A percentile compares a stretch with the other conserved stretches of the same genome.
phyloP scores from a whole-genome alignment of 2,797 vertebrate genomes.

The Agapornis canus region DNA sequence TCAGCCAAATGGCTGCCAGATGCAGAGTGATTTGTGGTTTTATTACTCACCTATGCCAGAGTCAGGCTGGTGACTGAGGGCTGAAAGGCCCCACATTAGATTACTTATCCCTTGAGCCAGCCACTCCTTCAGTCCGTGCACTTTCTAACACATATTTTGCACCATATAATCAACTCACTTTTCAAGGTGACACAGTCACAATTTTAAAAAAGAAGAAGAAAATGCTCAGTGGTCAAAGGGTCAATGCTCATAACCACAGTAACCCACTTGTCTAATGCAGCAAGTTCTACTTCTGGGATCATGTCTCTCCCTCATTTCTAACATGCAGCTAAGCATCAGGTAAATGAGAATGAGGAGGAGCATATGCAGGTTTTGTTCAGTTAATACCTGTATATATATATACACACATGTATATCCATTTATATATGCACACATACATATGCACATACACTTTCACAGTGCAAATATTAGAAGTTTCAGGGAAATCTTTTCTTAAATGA shows the following conservation, averaged over 20 bases:
- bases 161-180: background rate
- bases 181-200: background rate
- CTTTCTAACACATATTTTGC: background rate
- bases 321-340: background rate
- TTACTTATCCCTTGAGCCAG: constrained; percentile 8
- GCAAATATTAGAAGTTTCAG: background rate
- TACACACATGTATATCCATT: background rate
- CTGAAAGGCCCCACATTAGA: background rate
- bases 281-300: background rate
- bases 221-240: too few species aligned
- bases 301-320: background rate
- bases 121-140: background rate
- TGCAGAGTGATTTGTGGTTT: constrained; percentile 1
- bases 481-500: background rate
- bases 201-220: background rate
- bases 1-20: constrained; percentile 4
- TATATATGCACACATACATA: background rate
- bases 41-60: background rate
- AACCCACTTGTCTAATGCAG: background rate
- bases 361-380: background rate
- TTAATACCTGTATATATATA: background rate
- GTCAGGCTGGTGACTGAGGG: background rate
- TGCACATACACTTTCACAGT: background rate
- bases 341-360: background rate
- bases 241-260: background rate